Evolutionary conservation across 2,888 invertebrate genomes (phyloP).

Genomic region (Cepaea hortensis): DNA sequence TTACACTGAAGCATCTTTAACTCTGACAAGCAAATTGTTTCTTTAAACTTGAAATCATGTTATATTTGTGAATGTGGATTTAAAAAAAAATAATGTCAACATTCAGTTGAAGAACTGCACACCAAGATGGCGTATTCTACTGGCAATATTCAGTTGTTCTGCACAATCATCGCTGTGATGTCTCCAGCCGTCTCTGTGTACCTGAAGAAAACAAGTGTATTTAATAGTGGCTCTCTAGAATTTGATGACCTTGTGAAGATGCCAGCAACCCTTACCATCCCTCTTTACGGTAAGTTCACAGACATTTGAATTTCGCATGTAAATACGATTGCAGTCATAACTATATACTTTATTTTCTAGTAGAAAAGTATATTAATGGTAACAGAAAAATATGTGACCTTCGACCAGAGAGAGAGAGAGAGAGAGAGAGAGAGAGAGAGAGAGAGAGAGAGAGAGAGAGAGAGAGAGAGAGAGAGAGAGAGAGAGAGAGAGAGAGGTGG

Average conservation of each 20-base stretch:
- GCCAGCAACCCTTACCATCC: slow-evolving; percentile 13
- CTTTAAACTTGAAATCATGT: too few species aligned
- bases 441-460: slow-evolving; percentile 42
- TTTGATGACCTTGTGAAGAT: slow-evolving; percentile 4
- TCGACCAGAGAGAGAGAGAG: neutral
- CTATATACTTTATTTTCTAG: neutral
- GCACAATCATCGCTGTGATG: neutral
- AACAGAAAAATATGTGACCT: too few species aligned
- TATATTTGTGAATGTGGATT: too few species aligned
- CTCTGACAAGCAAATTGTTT: too few species aligned
- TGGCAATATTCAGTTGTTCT: neutral
- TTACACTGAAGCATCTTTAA: too few species aligned
- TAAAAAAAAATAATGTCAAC: too few species aligned
- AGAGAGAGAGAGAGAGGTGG: neutral
- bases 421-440: neutral
- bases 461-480: slow-evolving; percentile 33
- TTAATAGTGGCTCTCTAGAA: slow-evolving; percentile 12
- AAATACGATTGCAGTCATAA: too few species aligned
- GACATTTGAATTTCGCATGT: too few species aligned
- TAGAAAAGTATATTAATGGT: too few species aligned
- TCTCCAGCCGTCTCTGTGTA: neutral
- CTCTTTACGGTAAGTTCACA: slow-evolving; percentile 23
- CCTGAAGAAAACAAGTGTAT: neutral
- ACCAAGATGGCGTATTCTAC: neutral
- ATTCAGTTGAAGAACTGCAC: too few species aligned